Evolutionary conservation across 2,113 vertebrate genomes (phyloP).

Genomic region (Mystacornis crossleyi): DNA sequence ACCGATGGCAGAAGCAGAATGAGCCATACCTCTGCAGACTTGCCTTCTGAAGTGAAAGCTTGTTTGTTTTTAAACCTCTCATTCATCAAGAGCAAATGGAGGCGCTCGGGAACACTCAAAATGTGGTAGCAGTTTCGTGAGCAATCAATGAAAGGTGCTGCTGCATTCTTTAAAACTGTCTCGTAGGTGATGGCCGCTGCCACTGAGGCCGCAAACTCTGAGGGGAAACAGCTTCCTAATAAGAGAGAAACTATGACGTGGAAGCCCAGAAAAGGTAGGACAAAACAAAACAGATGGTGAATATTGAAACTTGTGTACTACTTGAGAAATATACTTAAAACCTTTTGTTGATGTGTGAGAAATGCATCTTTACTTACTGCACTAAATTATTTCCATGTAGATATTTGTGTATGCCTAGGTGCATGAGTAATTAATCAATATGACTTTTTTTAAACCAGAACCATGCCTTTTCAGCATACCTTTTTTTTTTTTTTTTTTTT

Average conservation of each 20-base stretch:
- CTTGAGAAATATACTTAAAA: neutral
- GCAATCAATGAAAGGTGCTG: neutral
- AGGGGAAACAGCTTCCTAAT: neutral
- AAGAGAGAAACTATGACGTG: neutral
- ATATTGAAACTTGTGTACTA: neutral
- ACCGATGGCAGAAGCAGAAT: neutral
- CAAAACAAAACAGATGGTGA: neutral
- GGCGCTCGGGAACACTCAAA: neutral
- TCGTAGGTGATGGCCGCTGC: slow-evolving; percentile 42
- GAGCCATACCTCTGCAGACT: neutral
- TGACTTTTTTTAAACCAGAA: neutral
- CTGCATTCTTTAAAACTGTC: neutral
- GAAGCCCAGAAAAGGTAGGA: slow-evolving; percentile 20
- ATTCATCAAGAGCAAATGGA: neutral
- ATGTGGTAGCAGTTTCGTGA: neutral
- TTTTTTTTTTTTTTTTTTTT: neutral
- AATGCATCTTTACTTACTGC: neutral
- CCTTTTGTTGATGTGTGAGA: neutral
- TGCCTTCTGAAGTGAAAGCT: neutral
- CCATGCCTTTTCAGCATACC: neutral
- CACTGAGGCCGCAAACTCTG: neutral
- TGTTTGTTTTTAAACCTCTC: neutral
- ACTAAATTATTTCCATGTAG: neutral
- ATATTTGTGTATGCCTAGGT: neutral
- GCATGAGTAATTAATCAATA: neutral